Percentiles rank a stretch among this genome's conserved stretches.
phyloP scores from a whole-genome alignment of 2,797 vertebrate genomes.

The Sebastiscus tertius region DNA sequence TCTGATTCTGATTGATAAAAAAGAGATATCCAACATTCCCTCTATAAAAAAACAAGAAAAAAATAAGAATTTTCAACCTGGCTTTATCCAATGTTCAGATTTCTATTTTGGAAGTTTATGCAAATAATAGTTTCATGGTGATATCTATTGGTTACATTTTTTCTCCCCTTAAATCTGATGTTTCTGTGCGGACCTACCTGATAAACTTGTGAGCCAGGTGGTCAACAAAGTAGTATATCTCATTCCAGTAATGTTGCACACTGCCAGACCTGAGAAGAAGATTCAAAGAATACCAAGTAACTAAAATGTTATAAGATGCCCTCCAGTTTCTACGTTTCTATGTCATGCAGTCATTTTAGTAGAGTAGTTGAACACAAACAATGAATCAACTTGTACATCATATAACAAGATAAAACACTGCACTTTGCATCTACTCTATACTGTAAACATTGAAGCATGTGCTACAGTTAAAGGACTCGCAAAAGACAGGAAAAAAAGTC shows the following conservation, averaged over 20 bases:
- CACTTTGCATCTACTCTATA: neutral
- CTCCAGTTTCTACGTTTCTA: neutral
- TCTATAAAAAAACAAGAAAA: no score
- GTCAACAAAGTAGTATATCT: slow-evolving; percentile 98
- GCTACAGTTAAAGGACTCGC: neutral
- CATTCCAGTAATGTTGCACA: slow-evolving; percentile 96
- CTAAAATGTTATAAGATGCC: neutral
- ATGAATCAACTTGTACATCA: neutral
- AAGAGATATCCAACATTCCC: no score
- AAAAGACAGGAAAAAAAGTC: neutral
- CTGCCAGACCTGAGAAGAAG: slow-evolving; percentile 90
- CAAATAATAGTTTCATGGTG: no score
- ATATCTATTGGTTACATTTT: no score
- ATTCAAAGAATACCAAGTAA: neutral
- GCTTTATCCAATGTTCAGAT: no score
- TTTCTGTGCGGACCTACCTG: slow-evolving; percentile 82
- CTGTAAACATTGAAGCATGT: neutral
- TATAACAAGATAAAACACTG: neutral
- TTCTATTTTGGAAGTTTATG: no score
- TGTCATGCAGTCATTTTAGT: neutral
- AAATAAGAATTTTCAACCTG: no score
- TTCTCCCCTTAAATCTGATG: neutral
- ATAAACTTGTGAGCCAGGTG: slow-evolving; percentile 96
- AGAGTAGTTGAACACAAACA: neutral
- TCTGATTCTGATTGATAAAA: no score